Conservation (phyloP, 2,888 invertebrate genomes). For the Ptychoptera contaminata region DNA sequence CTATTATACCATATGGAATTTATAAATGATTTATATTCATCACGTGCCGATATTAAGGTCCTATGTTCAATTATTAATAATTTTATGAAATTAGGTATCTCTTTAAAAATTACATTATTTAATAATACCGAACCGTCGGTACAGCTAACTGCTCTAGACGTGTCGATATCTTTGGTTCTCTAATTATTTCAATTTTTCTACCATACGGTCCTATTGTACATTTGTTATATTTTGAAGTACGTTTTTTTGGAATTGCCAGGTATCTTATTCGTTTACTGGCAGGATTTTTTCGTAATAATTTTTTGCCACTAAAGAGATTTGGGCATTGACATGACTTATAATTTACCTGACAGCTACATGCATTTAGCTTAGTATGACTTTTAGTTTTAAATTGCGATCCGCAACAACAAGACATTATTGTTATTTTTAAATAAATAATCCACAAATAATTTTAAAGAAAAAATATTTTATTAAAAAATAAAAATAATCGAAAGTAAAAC, state of each 20-base stretch:
- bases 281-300: background rate
- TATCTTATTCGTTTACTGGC: background rate
- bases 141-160: constrained; percentile 8
- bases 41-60: constrained; percentile 5
- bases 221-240: background rate
- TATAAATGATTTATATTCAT: background rate
- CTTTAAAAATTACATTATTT: no score
- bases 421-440: no score
- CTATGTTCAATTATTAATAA: background rate
- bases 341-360: background rate
- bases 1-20: constrained; percentile 4
- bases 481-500: no score
- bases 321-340: background rate
- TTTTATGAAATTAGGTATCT: background rate
- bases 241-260: constrained; percentile 3
- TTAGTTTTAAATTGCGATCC: background rate
- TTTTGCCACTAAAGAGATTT: background rate
- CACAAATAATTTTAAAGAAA: no score
- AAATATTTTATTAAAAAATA: no score
- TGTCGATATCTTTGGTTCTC: constrained; percentile 4
- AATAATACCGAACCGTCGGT: constrained; percentile 4
- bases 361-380: background rate
- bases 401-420: background rate
- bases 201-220: background rate
- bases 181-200: background rate